Evolutionary conservation across 1,140 invertebrate genomes (phyloP).

Genomic region (Brachionus manjavacas): DNA sequence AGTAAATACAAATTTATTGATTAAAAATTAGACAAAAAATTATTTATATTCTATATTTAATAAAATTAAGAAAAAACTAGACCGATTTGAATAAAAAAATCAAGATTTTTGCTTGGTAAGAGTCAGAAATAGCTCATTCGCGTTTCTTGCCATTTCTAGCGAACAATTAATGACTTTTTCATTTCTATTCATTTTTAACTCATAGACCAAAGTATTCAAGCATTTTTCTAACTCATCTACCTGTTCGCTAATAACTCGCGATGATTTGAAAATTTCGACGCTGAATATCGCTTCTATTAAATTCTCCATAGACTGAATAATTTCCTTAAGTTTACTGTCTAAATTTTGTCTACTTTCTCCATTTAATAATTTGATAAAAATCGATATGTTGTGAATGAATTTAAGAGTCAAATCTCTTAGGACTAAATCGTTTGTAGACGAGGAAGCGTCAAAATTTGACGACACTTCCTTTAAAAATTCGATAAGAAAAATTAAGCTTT

Average conservation of each 20-base stretch:
- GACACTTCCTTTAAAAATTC: background rate
- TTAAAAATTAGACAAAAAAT: background rate
- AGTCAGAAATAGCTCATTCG: constrained; percentile 14
- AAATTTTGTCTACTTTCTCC: background rate
- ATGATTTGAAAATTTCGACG: background rate
- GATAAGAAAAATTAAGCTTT: background rate
- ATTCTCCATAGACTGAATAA: constrained; percentile 18
- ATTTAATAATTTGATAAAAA: constrained; percentile 25
- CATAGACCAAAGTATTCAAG: constrained; percentile 12
- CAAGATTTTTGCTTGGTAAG: background rate
- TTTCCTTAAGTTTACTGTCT: constrained; percentile 17
- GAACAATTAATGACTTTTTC: background rate
- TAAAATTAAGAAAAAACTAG: background rate
- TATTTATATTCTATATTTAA: background rate
- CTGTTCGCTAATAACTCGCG: background rate
- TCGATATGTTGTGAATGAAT: constrained; percentile 24
- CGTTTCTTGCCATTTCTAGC: constrained; percentile 10
- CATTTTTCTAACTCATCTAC: constrained; percentile 23
- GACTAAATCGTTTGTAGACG: background rate
- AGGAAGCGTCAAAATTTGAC: background rate
- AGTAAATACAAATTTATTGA: constrained; percentile 27
- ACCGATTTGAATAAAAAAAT: background rate
- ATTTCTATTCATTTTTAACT: constrained; percentile 27
- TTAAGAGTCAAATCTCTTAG: constrained; percentile 30
- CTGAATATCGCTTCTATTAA: background rate